Percentiles rank a stretch among this genome's conserved stretches.
phyloP scores from a whole-genome alignment of 37 sponge, comb jelly and placozoan genomes.

The Chondrosia reniformis region DNA sequence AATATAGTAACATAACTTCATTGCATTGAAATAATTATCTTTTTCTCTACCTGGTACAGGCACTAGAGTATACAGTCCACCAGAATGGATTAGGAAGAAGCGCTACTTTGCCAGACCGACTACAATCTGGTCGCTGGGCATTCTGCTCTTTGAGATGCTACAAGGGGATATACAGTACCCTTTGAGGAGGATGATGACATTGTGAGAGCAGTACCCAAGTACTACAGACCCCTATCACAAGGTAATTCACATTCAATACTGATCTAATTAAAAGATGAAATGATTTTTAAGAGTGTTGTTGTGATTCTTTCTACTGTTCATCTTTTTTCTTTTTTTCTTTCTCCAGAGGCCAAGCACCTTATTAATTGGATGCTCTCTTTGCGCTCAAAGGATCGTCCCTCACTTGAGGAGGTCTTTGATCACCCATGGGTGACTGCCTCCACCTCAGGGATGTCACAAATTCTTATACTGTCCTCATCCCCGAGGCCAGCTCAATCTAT shows the following conservation, averaged over 20 bases:
- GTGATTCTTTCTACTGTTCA: not conserved
- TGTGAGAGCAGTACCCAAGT: conserved; percentile 37
- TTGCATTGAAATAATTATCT: no score
- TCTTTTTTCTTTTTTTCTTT: not conserved
- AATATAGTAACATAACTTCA: no score
- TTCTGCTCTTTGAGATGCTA: conserved; percentile 86
- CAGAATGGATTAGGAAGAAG: conserved; percentile 83
- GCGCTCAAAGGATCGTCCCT: conserved; percentile 44
- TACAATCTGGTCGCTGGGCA: conserved; percentile 88
- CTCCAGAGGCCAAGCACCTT: conserved; percentile 59
- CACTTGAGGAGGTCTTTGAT: conserved; percentile 55
- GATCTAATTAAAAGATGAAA: no score
- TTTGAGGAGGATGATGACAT: conserved; percentile 40
- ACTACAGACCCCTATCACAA: conserved; percentile 37
- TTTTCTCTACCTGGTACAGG: conserved; percentile 33
- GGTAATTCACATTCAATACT: conserved; percentile 57
- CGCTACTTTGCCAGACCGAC: conserved; percentile 67
- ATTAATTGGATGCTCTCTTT: conserved; percentile 64
- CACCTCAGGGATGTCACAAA: not conserved
- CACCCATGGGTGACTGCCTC: conserved; percentile 56
- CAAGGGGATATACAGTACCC: conserved; percentile 56
- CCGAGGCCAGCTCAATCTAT: not conserved
- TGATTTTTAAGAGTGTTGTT: not conserved
- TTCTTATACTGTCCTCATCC: not conserved
- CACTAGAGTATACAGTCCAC: conserved; percentile 87